Conservation (phyloP, 2,888 invertebrate species). For the Coleophora deauratella region DNA sequence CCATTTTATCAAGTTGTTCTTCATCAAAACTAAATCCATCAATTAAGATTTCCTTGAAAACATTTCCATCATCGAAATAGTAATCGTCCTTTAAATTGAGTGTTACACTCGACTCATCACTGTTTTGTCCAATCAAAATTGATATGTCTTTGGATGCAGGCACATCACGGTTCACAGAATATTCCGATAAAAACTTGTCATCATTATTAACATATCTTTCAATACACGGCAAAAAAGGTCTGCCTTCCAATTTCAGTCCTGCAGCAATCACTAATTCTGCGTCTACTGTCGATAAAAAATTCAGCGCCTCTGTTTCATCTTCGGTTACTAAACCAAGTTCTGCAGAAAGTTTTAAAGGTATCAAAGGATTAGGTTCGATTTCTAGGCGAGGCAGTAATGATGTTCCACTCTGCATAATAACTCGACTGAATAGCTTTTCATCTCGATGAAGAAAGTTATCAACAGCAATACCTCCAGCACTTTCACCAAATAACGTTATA, state of each 20-base stretch:
- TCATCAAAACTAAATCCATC: conserved; percentile 13
- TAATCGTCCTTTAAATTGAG: too few relatives aligned
- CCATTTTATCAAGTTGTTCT: conserved; percentile 14
- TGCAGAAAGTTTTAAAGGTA: conserved; percentile 17
- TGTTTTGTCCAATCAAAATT: too few relatives aligned
- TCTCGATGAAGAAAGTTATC: too few relatives aligned
- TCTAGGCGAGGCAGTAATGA: conserved; percentile 18
- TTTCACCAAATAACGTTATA: conserved; percentile 18
- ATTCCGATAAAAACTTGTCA: conserved; percentile 23
- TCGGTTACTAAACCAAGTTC: conserved; percentile 18
- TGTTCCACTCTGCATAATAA: conserved; percentile 40
- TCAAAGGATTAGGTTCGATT: conserved; percentile 9
- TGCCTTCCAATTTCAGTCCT: not conserved
- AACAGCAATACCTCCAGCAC: conserved; percentile 15
- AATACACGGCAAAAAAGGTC: conserved; percentile 18
- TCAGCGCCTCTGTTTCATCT: conserved; percentile 18
- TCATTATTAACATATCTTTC: conserved; percentile 28
- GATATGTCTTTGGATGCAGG: too few relatives aligned
- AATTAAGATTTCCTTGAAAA: not conserved
- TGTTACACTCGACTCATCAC: too few relatives aligned
- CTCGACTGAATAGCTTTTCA: conserved; percentile 34
- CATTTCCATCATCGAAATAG: conserved; percentile 4
- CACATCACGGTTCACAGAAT: conserved; percentile 18
- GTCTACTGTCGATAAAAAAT: conserved; percentile 16
- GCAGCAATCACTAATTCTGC: conserved; percentile 21